These are phyloP conservation scores for Alviniconcha marisindica DNA, from an alignment of 1,140 invertebrate genomes.

Conservation along the genomic window DNA sequence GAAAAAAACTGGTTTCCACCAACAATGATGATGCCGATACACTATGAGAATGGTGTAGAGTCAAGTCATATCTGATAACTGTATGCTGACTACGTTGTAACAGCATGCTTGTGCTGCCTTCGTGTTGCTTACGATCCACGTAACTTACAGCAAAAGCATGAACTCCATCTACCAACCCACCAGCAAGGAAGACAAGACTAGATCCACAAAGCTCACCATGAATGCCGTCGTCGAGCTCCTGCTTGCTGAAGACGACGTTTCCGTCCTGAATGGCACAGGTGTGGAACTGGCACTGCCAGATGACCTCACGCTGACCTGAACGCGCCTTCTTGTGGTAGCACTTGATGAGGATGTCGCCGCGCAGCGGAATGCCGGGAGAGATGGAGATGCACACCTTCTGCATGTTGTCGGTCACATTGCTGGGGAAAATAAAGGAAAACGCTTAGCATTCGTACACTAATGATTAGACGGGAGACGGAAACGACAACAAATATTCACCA, in stretches of 20 bases:
- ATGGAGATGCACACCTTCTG: conserved; percentile 76
- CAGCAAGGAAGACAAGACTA: too few species aligned
- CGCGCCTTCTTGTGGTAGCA: conserved; percentile 85
- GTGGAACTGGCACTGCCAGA: conserved; percentile 93
- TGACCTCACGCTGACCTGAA: conserved; percentile 78
- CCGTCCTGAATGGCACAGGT: conserved; percentile 92
- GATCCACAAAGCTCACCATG: conserved; percentile 79
- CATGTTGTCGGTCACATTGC: conserved; percentile 75
- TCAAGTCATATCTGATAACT: too few species aligned
- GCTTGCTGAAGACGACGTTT: conserved; percentile 88
- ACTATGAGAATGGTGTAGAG: too few species aligned
- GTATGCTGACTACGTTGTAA: too few species aligned
- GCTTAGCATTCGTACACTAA: too few species aligned
- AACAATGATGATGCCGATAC: too few species aligned
- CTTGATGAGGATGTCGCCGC: conserved; percentile 93
- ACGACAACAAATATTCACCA: too few species aligned
- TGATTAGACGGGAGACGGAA: too few species aligned
- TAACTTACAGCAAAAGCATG: too few species aligned
- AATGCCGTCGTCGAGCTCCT: conserved; percentile 90
- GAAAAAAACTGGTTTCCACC: too few species aligned
- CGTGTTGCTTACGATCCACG: too few species aligned
- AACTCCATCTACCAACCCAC: not conserved
- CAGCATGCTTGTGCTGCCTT: not conserved
- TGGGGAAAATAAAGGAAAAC: conserved; percentile 57
- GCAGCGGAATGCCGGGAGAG: conserved; percentile 84